A percentile compares a stretch with the other conserved stretches of the same genome.
These are phyloP conservation scores for Anoplius nigerrimus DNA, from an alignment of 2,888 invertebrate genomes.

Conservation along the genomic window DNA sequence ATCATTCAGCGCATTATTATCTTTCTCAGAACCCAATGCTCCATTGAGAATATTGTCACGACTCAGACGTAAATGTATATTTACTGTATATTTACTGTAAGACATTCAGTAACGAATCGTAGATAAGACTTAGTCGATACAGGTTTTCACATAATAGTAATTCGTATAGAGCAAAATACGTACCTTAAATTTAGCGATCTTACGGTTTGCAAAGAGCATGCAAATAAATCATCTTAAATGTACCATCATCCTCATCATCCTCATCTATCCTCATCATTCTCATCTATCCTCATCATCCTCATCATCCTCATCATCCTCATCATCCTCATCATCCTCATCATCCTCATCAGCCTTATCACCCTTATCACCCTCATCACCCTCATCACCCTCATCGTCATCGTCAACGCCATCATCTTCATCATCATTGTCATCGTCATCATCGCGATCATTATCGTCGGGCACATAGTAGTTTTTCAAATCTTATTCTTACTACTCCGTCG, in stretches of 20 bases:
- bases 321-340: too few species aligned
- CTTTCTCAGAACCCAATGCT: background rate
- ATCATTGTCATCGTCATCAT: too few species aligned
- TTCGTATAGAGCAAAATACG: slow-evolving; percentile 43
- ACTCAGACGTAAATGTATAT: slow-evolving; percentile 71
- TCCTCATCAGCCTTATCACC: too few species aligned
- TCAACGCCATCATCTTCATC: too few species aligned
- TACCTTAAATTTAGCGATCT: slow-evolving; percentile 48
- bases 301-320: too few species aligned
- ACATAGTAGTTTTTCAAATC: slow-evolving; percentile 2
- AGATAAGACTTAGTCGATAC: slow-evolving; percentile 53
- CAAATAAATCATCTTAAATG: background rate
- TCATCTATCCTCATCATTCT: too few species aligned
- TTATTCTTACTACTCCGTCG: too few species aligned
- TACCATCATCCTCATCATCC: too few species aligned
- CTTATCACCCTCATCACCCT: too few species aligned
- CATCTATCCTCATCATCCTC: too few species aligned
- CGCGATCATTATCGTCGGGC: too few species aligned
- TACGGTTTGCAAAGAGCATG: slow-evolving; percentile 15
- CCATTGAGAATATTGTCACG: slow-evolving; percentile 65
- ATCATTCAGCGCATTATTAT: background rate
- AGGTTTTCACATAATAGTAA: slow-evolving; percentile 44
- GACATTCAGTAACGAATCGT: slow-evolving; percentile 45
- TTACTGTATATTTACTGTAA: slow-evolving; percentile 70
- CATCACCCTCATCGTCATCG: too few species aligned